Percentiles rank a stretch among this genome's conserved stretches.
phyloP scores from a whole-genome alignment of 2,113 vertebrate species.

The Gavialis gangeticus region DNA sequence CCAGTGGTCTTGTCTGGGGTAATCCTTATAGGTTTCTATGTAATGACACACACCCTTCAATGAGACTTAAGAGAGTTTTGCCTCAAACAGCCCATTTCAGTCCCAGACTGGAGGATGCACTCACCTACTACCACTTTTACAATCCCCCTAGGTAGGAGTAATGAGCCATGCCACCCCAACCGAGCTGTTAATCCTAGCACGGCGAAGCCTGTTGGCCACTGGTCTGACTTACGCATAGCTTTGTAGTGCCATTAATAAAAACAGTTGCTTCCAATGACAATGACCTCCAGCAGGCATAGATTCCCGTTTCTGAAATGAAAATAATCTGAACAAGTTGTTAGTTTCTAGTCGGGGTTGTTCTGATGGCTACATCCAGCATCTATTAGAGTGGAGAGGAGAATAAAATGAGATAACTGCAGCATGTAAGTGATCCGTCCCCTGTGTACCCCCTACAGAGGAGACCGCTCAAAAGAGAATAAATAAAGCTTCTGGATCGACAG shows the following conservation, averaged over 20 bases:
- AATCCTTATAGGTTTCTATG: not conserved
- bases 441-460: not conserved
- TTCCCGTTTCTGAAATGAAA: not conserved
- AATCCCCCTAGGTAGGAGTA: fast-evolving
- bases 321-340: not conserved
- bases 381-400: not conserved
- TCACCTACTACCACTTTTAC: not conserved
- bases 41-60: not conserved
- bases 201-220: not conserved
- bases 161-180: not conserved
- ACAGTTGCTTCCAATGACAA: fast-evolving
- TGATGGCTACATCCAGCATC: not conserved
- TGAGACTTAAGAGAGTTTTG: not conserved
- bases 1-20: not conserved
- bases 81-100: not conserved
- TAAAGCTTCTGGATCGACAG: too few species aligned
- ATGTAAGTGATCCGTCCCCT: not conserved
- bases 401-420: too few species aligned
- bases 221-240: fast-evolving
- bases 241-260: fast-evolving
- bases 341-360: not conserved
- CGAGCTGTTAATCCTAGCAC: not conserved
- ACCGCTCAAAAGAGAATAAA: not conserved
- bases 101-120: not conserved
- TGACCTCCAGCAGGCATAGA: not conserved